Base-by-base conservation (phyloP, 1,140 invertebrate genomes). In the Drosophila subpulchrella region DNA sequence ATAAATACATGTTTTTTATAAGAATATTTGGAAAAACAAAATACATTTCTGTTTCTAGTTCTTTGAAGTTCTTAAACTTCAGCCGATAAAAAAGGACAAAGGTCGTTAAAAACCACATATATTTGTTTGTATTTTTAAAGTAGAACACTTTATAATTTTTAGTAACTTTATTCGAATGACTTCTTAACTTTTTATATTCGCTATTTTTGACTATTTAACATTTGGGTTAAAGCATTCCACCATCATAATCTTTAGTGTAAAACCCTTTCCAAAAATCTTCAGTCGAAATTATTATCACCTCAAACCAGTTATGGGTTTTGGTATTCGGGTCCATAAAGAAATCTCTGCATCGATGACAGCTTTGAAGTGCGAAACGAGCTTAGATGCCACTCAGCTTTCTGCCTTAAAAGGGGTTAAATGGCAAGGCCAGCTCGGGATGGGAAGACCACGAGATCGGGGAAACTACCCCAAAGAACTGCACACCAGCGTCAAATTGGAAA, bases 401-500 rank as follows among this genome's bases (percentile, higher is more conserved):
- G 48, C 44, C 58, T 55, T 56, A 56, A 74, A 88, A 88, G 84
- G 84, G 80, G 83, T 88, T 88, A 88, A 71, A 63, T 54, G 76
- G 39, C 17, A 50, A 48, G 27, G 24, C n/a, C 20, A 56, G 56
- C 24, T 39, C 11, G 3, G n/a, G 12, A 27, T 1, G 30, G 24
- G 11, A 8, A 50, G 41, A 32, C 13, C 44, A 42, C 46, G 41
- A 48, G 24, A 32, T 54, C 12, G 20, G 68, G 42, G 47, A 30
- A 85, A 56, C 84, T 61, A 88, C 83, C 83, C 71, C 67, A 71
- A 76, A 76, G 60, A 47, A 77, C 63, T 39, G 55, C 56, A 54
- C 62, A 84, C 72, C 70, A 65, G 71, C 75, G 58, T 82, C 74
- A 91, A 91, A 91, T 91, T 90, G 90, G 90, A 91, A 91, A 91